These are phyloP conservation scores for Drosophila nannoptera DNA, from an alignment of 1,140 invertebrate genomes.

Conservation along the genomic window DNA sequence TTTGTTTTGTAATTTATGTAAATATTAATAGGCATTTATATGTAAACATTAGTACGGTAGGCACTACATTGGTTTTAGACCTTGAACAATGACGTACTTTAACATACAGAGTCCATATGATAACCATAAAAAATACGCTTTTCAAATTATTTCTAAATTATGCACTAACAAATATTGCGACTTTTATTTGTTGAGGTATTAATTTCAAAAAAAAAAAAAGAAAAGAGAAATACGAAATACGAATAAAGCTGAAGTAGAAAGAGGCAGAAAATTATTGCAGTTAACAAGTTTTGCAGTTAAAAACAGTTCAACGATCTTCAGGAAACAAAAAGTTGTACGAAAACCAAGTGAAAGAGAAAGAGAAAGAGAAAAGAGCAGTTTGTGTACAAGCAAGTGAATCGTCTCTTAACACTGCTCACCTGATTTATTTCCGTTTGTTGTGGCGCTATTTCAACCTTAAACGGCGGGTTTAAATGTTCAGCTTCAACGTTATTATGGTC, in stretches of 20 bases:
- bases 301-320: slow-evolving; percentile 25
- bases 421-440: slow-evolving; percentile 53
- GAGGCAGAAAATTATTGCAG: slow-evolving; percentile 7
- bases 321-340: slow-evolving; percentile 25
- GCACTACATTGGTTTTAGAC: neutral
- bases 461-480: slow-evolving; percentile 53
- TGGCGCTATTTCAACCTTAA: slow-evolving; percentile 54
- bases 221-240: neutral
- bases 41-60: neutral
- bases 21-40: slow-evolving; percentile 13
- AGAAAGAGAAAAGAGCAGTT: slow-evolving; percentile 2
- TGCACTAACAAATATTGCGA: neutral
- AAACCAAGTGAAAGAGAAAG: slow-evolving; percentile 3
- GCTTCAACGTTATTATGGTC: slow-evolving; percentile 34
- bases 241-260: neutral
- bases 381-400: neutral
- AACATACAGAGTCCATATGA: neutral
- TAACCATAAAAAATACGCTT: no score
- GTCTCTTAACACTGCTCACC: slow-evolving; percentile 49
- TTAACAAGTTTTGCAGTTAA: slow-evolving; percentile 8
- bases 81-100: neutral
- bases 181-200: neutral
- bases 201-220: neutral
- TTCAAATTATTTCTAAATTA: no score
- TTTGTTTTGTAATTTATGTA: slow-evolving; percentile 30